phyloP scores from a whole-genome alignment of 2,888 invertebrate genomes.

The Aspidapion aeneum region DNA sequence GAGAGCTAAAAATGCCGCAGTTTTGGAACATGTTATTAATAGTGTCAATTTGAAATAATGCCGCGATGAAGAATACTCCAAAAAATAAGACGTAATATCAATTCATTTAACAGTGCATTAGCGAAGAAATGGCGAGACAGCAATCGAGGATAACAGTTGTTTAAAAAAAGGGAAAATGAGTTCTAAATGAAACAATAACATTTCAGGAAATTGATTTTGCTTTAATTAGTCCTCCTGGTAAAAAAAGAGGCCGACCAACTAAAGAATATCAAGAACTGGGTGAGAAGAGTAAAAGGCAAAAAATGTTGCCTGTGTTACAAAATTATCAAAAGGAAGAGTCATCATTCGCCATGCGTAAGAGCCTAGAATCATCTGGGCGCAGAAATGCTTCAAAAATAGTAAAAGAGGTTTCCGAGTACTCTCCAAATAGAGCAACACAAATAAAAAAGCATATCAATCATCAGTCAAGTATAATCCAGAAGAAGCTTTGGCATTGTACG shows the following conservation, averaged over 20 bases:
- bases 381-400: slow-evolving; percentile 11
- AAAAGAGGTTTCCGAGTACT: neutral
- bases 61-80: neutral
- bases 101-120: slow-evolving; percentile 11
- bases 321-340: slow-evolving; percentile 12
- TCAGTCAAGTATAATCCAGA: slow-evolving; percentile 7
- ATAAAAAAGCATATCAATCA: slow-evolving; percentile 3
- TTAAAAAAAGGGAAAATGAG: slow-evolving; percentile 12
- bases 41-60: neutral
- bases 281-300: slow-evolving; percentile 15
- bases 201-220: slow-evolving; percentile 1
- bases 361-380: slow-evolving; percentile 15
- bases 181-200: slow-evolving; percentile 10
- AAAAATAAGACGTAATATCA: slow-evolving; percentile 7
- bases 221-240: neutral
- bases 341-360: slow-evolving; percentile 15
- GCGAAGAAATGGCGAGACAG: slow-evolving; percentile 14
- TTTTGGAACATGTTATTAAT: slow-evolving; percentile 15
- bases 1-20: slow-evolving; percentile 7
- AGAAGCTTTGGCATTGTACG: slow-evolving; percentile 2
- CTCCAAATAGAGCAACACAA: neutral
- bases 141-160: slow-evolving; percentile 13
- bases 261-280: slow-evolving; percentile 10
- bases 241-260: slow-evolving; percentile 4
- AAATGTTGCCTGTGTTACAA: slow-evolving; percentile 12